Conservation (phyloP, 2,113 vertebrate genomes). For the Caretta caretta region DNA sequence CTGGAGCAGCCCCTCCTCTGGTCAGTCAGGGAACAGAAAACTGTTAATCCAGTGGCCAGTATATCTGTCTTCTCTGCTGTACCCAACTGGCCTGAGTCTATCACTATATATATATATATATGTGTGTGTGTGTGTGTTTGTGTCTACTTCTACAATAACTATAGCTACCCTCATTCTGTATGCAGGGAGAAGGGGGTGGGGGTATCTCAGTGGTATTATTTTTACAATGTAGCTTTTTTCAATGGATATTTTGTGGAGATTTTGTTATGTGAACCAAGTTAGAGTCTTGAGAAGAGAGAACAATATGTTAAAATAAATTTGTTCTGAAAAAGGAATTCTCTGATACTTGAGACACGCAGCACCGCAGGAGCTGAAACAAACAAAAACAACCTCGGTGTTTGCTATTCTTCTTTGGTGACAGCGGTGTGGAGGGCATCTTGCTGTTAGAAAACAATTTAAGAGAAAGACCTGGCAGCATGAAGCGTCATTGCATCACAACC, state of each 20-base stretch:
- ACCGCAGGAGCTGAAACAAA: slow-evolving; percentile 68
- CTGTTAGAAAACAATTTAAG: slow-evolving; percentile 63
- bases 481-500: slow-evolving; percentile 6
- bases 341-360: slow-evolving; percentile 65
- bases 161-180: background rate
- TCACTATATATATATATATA: no score
- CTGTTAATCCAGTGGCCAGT: no score
- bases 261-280: slow-evolving; percentile 5
- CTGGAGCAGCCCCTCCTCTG: no score
- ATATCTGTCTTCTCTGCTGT: no score
- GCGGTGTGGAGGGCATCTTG: slow-evolving; percentile 55
- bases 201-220: background rate
- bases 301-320: slow-evolving; percentile 60
- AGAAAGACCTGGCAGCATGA: slow-evolving; percentile 36
- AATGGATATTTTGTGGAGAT: background rate
- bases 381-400: slow-evolving; percentile 52
- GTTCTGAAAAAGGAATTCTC: slow-evolving; percentile 57
- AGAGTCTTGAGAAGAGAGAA: slow-evolving; percentile 22
- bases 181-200: background rate
- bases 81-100: no score
- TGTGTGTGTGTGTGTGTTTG: no score
- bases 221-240: background rate
- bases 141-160: background rate
- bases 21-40: no score
- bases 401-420: slow-evolving; percentile 49